phyloP scores from a whole-genome alignment of 2,797 vertebrate species.

The Oreochromis grahami region DNA sequence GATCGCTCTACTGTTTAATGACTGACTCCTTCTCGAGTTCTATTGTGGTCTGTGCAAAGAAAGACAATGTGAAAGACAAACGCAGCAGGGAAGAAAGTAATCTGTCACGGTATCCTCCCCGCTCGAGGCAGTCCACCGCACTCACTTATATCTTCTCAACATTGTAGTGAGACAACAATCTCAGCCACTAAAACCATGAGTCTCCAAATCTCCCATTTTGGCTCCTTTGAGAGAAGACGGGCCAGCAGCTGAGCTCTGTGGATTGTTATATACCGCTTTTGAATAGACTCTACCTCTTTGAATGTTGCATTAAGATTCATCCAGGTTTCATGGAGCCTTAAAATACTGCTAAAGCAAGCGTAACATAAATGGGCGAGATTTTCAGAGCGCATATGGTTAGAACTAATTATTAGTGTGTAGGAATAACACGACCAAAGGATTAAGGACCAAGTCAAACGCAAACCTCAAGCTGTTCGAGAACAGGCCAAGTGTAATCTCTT shows the following conservation, averaged over 20 bases:
- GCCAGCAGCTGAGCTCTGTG: conserved; percentile 28
- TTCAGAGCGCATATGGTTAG: not conserved
- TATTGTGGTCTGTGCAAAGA: not conserved
- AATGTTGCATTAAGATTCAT: not conserved
- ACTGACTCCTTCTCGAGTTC: not conserved
- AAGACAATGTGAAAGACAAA: not conserved
- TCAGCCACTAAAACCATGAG: conserved; percentile 37
- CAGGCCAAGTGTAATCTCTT: not conserved
- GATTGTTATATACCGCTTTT: conserved; percentile 38
- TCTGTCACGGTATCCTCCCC: conserved; percentile 5
- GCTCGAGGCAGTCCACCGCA: conserved; percentile 18
- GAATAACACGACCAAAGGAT: not conserved
- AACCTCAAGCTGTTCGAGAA: not conserved
- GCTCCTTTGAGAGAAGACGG: not conserved
- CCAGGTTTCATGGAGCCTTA: not conserved
- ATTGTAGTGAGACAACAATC: conserved; percentile 39
- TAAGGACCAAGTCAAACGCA: rapidly evolving
- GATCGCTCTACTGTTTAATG: not conserved
- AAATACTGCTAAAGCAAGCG: not conserved
- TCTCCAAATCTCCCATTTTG: conserved; percentile 32
- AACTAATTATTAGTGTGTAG: not conserved
- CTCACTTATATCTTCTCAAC: conserved; percentile 29
- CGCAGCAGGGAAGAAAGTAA: not conserved
- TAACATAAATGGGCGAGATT: not conserved
- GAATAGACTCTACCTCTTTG: conserved; percentile 15